These are phyloP conservation scores for Amblyopsis hoosieri DNA, from an alignment of 2,797 vertebrate species.

Conservation along the genomic window DNA sequence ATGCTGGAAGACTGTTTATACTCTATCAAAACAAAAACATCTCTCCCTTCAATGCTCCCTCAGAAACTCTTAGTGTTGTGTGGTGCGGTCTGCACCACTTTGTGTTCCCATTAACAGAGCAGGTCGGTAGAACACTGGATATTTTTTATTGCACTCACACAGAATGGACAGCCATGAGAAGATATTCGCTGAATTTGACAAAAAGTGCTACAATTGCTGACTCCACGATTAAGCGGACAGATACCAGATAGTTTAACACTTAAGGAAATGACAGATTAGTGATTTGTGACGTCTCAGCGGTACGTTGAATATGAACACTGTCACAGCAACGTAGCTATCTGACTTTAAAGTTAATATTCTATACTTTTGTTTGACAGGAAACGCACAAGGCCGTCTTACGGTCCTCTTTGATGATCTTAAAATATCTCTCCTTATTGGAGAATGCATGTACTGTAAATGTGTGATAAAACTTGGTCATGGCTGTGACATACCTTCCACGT, in stretches of 20 bases:
- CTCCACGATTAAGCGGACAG: no score
- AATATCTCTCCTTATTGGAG: constrained; percentile 47
- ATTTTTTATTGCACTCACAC: no score
- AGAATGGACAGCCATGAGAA: no score
- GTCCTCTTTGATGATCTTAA: constrained; percentile 36
- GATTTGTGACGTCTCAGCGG: constrained; percentile 43
- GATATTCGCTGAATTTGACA: no score
- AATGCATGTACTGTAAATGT: constrained; percentile 62
- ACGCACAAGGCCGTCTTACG: constrained; percentile 20
- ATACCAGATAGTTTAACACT: background rate
- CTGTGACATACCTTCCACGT: constrained; percentile 59
- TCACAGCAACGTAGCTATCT: constrained; percentile 33
- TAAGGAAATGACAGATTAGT: constrained; percentile 37
- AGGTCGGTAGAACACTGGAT: no score
- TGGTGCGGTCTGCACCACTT: no score
- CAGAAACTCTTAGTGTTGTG: no score
- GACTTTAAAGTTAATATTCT: constrained; percentile 36
- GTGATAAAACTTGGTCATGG: constrained; percentile 62
- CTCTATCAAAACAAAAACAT: no score
- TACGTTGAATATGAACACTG: constrained; percentile 39
- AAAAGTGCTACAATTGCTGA: no score
- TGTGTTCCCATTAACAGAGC: no score
- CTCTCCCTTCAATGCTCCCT: no score
- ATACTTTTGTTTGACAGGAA: constrained; percentile 39
- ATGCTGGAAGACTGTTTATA: no score